Conservation (phyloP, 2,888 invertebrate species). For the Prosopocoilus inquinatus region DNA sequence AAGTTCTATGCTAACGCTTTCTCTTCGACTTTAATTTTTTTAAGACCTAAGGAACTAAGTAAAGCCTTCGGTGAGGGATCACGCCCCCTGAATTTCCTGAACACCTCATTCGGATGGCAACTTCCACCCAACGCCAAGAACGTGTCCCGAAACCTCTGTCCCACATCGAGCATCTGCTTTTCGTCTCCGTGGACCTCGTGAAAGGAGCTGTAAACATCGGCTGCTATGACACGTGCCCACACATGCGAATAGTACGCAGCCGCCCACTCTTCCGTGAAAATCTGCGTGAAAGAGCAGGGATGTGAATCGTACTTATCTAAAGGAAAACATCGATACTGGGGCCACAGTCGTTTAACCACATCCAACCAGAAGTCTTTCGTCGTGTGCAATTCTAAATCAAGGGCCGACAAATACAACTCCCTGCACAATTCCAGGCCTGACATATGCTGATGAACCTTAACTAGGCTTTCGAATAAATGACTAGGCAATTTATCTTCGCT, state of each 20-base stretch:
- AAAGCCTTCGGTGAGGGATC: constrained; percentile 87
- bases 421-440: constrained; percentile 75
- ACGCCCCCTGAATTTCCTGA: constrained; percentile 86
- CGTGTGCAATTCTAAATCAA: constrained; percentile 81
- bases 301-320: constrained; percentile 78
- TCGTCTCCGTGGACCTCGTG: constrained; percentile 62
- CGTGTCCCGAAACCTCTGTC: constrained; percentile 75
- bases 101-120: constrained; percentile 78
- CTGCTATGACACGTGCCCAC: constrained; percentile 88
- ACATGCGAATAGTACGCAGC: constrained; percentile 83
- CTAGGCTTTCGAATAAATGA: constrained; percentile 62
- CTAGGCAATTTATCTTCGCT: constrained; percentile 70
- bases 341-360: constrained; percentile 75
- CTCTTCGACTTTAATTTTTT: constrained; percentile 34
- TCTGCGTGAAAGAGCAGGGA: constrained; percentile 79
- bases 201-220: constrained; percentile 86
- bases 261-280: constrained; percentile 80
- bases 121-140: constrained; percentile 82
- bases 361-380: constrained; percentile 80
- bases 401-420: constrained; percentile 76
- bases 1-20: background rate
- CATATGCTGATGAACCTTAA: constrained; percentile 68
- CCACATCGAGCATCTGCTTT: constrained; percentile 58
- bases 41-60: constrained; percentile 62
- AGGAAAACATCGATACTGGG: constrained; percentile 73